Base-by-base conservation (phyloP, 2,113 vertebrate genomes). In the Ictalurus furcatus region DNA sequence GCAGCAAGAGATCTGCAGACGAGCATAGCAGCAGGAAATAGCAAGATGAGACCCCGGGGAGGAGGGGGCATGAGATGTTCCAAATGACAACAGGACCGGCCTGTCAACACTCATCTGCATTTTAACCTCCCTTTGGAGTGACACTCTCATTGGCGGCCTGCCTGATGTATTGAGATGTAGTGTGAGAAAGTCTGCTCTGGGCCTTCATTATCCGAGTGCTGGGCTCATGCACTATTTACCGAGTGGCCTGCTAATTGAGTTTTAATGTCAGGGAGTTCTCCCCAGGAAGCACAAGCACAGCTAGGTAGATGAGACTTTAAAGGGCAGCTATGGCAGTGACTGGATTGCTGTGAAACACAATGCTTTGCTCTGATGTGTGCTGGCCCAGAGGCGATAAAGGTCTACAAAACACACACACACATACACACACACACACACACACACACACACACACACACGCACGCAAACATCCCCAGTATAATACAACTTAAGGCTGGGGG, bases 21-120 rank as follows among this genome's bases (percentile, higher is more conserved):
- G 89, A 92, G 90, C 85, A 84, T 89, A 93, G 91, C 80, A 79
- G 59, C 7, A 82, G 78, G 73, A 83, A 82, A 91, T 85, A 82
- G 90, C 80, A 69, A 91, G 93, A 93, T 92, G 90, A 94, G 90
- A 90, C 94, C 88, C 92, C 17, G 13, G 85, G 89, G 88, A 88
- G 85, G 76, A 85, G 76, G 67, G 90, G 83, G 84, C 87, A 84
- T 83, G 54, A 92, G 92, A 94, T 76, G 90, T 85, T 84, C 92
- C 89, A 92, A 94, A 95, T 94, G 94, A 94, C 93, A 94, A 94
- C 91, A 92, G 92, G 92, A 85, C 88, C 92, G 87, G 71, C 88
- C 93, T 93, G 93, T 95, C 94, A 94, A 90, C 92, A 92, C 93
- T 94, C 94, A 94, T 94, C 91, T 94, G 92, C 91, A 92, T 93